Evolutionary conservation across 2,888 invertebrate genomes (phyloP), one percentile per base, ranked within the genome.

Genomic region (Yponomeuta malinellus): DNA sequence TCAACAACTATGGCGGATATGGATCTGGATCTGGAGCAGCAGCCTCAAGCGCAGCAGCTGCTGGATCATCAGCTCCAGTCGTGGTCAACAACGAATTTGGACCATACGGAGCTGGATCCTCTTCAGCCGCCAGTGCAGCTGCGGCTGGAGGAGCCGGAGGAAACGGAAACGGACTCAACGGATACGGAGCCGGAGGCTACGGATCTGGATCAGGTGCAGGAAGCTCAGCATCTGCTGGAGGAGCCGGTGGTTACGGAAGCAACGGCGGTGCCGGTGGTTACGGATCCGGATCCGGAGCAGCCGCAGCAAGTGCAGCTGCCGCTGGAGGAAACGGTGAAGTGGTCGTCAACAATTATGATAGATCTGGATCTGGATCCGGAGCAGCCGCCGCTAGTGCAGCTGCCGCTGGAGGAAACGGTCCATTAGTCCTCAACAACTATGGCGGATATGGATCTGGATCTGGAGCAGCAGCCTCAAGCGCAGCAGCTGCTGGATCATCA

Each of bases 301-400:
- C 69, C 2, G 68, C 71, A 1, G 33, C 33, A 33, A 33, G 33
- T 33, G 33, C 33, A 33, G 69, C 74, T 12, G 72, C 71, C 64
- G 70, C 70, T n/a, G 37, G 71, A 6, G 52, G 12, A 6, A 48
- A 43, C 10, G 71, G 69, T 48, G n/a, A 23, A n/a, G 48, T 48
- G 63, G 69, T 29, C 23, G 23, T 23, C 10, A 10, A 70, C 4
- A 69, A 71, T 29, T 69, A 63, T 1, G 33, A 4, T 71, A 71
- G 64, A 48, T 63, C 52, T 68, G 69, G 52, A 72, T 72, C 72
- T 31, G 37, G 12, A 69, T 72, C 3, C 69, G 71, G 6, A 69
- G 73, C 23, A 71, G 68, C 33, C 2, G 33, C 33, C 33, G 2
- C 65, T 83, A 86, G 72, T 80, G 88, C 48, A 74, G 80, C 59